phyloP scores from a whole-genome alignment of 2,888 invertebrate genomes.

The Pseudococcus jackbeardsleyi region DNA sequence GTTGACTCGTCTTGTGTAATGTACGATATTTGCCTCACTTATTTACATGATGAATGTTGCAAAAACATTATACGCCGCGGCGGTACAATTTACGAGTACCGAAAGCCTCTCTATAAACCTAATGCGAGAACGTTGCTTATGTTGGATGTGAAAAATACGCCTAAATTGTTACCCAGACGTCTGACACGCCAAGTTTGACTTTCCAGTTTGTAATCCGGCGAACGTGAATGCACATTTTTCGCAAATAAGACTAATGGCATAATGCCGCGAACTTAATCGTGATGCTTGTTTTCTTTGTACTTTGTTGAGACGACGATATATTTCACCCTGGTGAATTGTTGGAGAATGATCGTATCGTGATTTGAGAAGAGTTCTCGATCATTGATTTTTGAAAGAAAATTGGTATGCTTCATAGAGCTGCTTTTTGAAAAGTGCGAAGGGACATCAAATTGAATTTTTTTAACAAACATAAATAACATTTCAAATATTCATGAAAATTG shows the following conservation, averaged over 20 bases:
- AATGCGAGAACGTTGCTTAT: neutral
- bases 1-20: neutral
- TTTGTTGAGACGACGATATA: too few relatives aligned
- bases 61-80: neutral
- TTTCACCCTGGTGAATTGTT: too few relatives aligned
- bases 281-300: neutral
- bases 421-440: too few relatives aligned
- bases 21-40: neutral
- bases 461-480: too few relatives aligned
- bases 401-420: too few relatives aligned
- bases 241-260: neutral
- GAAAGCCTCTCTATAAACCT: neutral
- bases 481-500: too few relatives aligned
- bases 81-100: neutral
- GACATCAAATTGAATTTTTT: too few relatives aligned
- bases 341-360: too few relatives aligned
- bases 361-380: too few relatives aligned
- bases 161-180: neutral
- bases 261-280: neutral
- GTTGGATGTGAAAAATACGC: neutral
- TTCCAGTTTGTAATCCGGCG: neutral
- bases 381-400: too few relatives aligned
- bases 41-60: neutral
- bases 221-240: neutral
- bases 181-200: neutral